A percentile compares a stretch with the other conserved stretches of the same genome.
Conservation (phyloP, 2,888 invertebrate species). For the Plagodis dolabraria region DNA sequence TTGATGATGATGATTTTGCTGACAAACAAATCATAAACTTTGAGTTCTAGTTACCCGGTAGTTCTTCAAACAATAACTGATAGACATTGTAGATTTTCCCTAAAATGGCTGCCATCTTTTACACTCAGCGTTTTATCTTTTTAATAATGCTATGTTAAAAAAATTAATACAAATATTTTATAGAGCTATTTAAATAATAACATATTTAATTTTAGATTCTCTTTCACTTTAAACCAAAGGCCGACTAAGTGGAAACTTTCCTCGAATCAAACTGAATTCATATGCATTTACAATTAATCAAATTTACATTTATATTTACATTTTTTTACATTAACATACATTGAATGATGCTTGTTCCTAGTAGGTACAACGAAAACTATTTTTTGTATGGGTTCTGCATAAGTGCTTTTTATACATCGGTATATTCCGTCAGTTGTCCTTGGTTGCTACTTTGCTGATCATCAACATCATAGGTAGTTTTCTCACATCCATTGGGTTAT, state of each 20-base stretch:
- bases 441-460: too few relatives aligned
- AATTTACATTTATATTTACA: slow-evolving; percentile 3
- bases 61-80: slow-evolving; percentile 60
- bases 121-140: too few relatives aligned
- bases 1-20: too few relatives aligned
- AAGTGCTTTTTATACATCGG: not conserved
- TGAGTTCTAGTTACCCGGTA: slow-evolving; percentile 57
- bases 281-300: not conserved
- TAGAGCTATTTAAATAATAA: not conserved
- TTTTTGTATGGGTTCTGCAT: not conserved
- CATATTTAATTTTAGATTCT: slow-evolving; percentile 8
- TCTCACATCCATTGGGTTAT: too few relatives aligned
- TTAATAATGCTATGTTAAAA: too few relatives aligned
- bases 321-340: slow-evolving; percentile 9
- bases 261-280: not conserved
- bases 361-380: not conserved
- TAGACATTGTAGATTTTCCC: slow-evolving; percentile 59
- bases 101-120: slow-evolving; percentile 66
- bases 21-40: too few relatives aligned
- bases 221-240: not conserved
- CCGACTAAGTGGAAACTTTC: not conserved
- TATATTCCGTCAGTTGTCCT: too few relatives aligned
- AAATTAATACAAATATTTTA: not conserved
- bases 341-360: slow-evolving; percentile 1
- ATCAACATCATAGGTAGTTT: too few relatives aligned